Base-by-base conservation (phyloP, 2,797 vertebrate genomes). In the Enteromius fasciolatus region DNA sequence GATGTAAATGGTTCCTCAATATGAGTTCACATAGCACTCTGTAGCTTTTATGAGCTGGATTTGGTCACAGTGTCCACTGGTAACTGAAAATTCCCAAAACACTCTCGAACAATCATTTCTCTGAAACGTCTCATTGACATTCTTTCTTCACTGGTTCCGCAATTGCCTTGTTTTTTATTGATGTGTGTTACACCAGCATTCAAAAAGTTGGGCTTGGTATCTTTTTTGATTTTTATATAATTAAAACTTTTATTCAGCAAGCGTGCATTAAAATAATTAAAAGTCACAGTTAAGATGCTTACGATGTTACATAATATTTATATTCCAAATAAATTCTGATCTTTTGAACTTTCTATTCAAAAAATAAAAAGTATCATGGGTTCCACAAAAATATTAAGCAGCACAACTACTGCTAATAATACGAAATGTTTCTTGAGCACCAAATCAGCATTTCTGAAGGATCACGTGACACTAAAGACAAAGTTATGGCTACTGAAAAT, bases 31-130 rank as follows among this genome's bases (percentile, higher is more conserved):
- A 50, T 10, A 64, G 57, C 3, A 17, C 28, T 52, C 20, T 7
- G 28, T 61, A 74, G 79, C 28, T 64, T n/a, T 74, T 75, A 75
- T 75, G 61, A 81, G 44, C 5, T 9, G 31, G 46, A 75, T 64
- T 73, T 75, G 68, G 48, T 31, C 54, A 36, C 17, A 12, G 54
- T 72, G 28, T 73, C 57, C 33, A 20, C 14, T 72, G 54, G 25
- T 61, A 72, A 25, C 41, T 25, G 4, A 59, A 80, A 59, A 54
- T 59, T 57, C 17, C 61, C 5, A 66, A 66, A 50, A 14, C 28
- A 31, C 61, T 48, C 17, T 77, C 59, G 64, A 31, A 77, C 39
- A 66, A 64, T n/a, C 6, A 76, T 18, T 11, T 63, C 74, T 33
- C 61, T 66, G 61, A 64, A 66, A 36, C 39, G 11, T 33, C 44